These are phyloP conservation scores for Priocnemis perturbator DNA, from an alignment of 2,888 invertebrate genomes.

Conservation along the genomic window DNA sequence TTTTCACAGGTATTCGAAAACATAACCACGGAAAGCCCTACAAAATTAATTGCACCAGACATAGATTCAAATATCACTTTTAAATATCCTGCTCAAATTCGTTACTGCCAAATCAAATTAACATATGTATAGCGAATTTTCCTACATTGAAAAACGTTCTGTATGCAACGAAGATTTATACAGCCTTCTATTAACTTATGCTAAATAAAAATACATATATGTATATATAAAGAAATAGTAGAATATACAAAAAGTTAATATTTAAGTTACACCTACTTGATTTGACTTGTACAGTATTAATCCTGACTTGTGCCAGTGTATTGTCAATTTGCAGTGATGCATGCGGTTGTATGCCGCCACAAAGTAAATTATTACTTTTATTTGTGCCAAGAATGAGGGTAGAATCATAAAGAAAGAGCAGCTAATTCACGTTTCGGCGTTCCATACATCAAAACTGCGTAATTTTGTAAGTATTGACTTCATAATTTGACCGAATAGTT, in stretches of 20 bases:
- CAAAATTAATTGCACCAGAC: too few species aligned
- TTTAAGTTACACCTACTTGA: constrained; percentile 31
- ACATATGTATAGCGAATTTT: constrained; percentile 30
- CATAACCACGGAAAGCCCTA: too few species aligned
- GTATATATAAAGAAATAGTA: constrained; percentile 35
- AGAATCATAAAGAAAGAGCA: too few species aligned
- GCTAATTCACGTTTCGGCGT: too few species aligned
- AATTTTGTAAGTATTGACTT: too few species aligned
- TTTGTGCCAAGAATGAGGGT: too few species aligned
- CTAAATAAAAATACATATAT: constrained; percentile 25
- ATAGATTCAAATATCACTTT: neutral
- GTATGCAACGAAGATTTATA: constrained; percentile 25
- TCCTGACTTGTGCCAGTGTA: constrained; percentile 52
- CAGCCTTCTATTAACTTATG: constrained; percentile 10
- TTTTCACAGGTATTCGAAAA: neutral
- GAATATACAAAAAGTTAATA: constrained; percentile 34
- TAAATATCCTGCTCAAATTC: neutral
- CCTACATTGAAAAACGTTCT: constrained; percentile 38
- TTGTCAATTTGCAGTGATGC: constrained; percentile 47
- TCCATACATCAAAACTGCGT: too few species aligned
- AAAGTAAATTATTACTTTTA: constrained; percentile 2
- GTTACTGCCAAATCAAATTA: constrained; percentile 6
- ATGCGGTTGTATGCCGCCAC: constrained; percentile 20
- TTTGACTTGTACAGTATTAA: constrained; percentile 42
- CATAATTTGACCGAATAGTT: too few species aligned